phyloP scores from a whole-genome alignment of 2,888 invertebrate genomes.

The Tenthredo mesomela region DNA sequence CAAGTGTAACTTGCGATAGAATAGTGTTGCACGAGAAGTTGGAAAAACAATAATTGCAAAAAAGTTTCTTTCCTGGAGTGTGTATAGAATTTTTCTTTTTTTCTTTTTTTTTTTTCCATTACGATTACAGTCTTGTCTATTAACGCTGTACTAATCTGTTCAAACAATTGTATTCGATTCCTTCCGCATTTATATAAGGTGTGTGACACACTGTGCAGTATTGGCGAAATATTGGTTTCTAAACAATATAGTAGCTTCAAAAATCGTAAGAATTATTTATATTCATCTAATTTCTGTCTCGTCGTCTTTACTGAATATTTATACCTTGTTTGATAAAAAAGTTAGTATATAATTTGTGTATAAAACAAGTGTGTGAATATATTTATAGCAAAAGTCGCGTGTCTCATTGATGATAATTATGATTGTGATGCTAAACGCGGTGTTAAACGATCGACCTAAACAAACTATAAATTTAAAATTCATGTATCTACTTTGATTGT shows the following conservation, averaged over 20 bases:
- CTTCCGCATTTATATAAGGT: not conserved
- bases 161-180: not conserved
- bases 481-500: not conserved
- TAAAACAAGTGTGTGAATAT: not conserved
- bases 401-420: not conserved
- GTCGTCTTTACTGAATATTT: not conserved
- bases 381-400: not conserved
- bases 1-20: not conserved
- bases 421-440: not conserved
- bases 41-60: not conserved
- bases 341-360: not conserved
- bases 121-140: not conserved
- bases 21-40: not conserved
- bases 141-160: not conserved
- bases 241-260: not conserved
- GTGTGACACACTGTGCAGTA: not conserved
- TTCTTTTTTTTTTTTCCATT: not conserved
- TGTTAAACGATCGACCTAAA: not conserved
- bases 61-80: not conserved
- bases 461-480: not conserved
- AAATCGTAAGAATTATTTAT: not conserved
- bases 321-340: not conserved
- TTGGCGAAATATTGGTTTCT: not conserved
- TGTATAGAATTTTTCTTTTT: not conserved
- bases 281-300: not conserved